Conservation (phyloP, 2,113 vertebrate species). For the Herpailurus yagouaroundi region DNA sequence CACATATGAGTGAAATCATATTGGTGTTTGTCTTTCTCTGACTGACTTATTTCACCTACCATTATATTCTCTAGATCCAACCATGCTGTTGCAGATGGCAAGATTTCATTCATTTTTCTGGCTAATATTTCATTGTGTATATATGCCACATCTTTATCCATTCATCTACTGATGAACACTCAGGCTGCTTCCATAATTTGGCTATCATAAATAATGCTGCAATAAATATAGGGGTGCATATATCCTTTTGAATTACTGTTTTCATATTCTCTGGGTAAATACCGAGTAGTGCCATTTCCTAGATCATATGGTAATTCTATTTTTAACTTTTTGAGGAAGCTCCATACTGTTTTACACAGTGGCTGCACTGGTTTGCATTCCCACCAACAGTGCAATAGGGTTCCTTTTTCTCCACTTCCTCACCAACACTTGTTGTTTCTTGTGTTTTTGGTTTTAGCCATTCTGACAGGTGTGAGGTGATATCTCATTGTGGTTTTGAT, state of each 20-base stretch:
- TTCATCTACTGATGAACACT: not conserved
- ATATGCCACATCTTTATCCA: not conserved
- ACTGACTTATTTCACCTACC: not conserved
- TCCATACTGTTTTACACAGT: not conserved
- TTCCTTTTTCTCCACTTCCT: not conserved
- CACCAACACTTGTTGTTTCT: not conserved
- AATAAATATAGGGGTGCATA: not conserved
- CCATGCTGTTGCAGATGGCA: not conserved
- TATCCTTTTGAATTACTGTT: not conserved
- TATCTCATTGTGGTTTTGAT: not conserved
- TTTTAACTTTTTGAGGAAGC: not conserved
- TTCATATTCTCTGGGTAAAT: not conserved
- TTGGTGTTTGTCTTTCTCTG: not conserved
- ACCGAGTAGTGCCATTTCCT: not conserved
- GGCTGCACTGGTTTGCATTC: not conserved
- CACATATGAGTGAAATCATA: not conserved
- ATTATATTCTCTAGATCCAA: not conserved
- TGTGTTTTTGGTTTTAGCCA: not conserved
- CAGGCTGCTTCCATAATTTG: not conserved
- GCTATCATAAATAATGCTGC: not conserved
- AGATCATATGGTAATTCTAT: not conserved
- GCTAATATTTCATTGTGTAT: not conserved
- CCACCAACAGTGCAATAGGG: not conserved
- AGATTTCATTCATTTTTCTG: not conserved
- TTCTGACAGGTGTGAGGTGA: not conserved